These are phyloP conservation scores for Hermaeophaga mercurialis DNA, from an alignment of 2,888 invertebrate genomes.

Conservation along the genomic window DNA sequence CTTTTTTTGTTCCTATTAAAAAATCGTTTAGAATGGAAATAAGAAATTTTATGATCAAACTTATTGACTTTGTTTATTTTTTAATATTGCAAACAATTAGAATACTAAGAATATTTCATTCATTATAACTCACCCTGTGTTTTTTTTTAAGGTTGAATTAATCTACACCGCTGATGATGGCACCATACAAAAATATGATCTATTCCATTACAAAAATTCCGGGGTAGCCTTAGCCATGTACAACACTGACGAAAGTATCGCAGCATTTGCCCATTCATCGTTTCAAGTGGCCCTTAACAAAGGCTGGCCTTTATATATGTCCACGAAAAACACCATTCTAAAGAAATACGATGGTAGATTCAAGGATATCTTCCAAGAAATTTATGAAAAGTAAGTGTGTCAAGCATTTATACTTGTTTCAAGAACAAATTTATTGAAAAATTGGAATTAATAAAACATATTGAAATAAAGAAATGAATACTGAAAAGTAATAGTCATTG, in stretches of 20 bases:
- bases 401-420: too few relatives aligned
- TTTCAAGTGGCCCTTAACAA: slow-evolving; percentile 85
- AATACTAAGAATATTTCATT: too few relatives aligned
- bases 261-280: slow-evolving; percentile 83
- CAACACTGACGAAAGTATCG: slow-evolving; percentile 86
- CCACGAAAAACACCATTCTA: slow-evolving; percentile 90
- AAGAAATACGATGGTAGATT: slow-evolving; percentile 89
- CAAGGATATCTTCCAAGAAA: slow-evolving; percentile 90
- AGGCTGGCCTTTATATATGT: slow-evolving; percentile 88
- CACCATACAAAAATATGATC: slow-evolving; percentile 61
- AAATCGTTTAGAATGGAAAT: too few relatives aligned
- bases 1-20: too few relatives aligned
- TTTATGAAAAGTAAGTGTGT: slow-evolving; percentile 75
- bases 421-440: too few relatives aligned
- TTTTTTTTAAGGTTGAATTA: slow-evolving; percentile 68
- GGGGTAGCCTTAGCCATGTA: slow-evolving; percentile 90
- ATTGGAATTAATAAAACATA: too few relatives aligned
- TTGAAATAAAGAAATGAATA: too few relatives aligned
- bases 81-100: too few relatives aligned
- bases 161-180: slow-evolving; percentile 72
- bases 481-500: too few relatives aligned
- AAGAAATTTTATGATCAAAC: too few relatives aligned
- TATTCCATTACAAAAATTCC: slow-evolving; percentile 74
- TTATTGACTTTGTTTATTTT: too few relatives aligned
- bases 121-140: too few relatives aligned